Evolutionary conservation across 2,797 vertebrate genomes (phyloP).

Genomic region (Cossypha polioptera): DNA sequence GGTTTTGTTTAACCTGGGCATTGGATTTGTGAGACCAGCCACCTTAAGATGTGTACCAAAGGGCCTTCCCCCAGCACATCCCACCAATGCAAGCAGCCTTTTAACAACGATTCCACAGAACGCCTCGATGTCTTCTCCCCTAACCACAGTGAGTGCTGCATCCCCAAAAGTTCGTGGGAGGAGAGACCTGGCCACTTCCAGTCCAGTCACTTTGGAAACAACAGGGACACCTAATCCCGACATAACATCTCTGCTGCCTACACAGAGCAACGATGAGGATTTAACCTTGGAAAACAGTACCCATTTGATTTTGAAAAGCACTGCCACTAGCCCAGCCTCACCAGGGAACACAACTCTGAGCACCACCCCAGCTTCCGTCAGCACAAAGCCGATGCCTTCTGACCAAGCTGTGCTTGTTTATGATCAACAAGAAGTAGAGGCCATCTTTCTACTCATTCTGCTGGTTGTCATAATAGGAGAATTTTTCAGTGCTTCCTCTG

Average conservation of each 20-base stretch:
- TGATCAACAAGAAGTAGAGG: constrained; percentile 86
- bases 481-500: constrained; percentile 95
- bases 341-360: not conserved
- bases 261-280: not conserved
- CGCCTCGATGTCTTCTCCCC: not conserved
- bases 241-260: not conserved
- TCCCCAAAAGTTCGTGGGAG: constrained; percentile 39
- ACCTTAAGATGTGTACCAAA: constrained; percentile 83
- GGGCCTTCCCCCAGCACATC: constrained; percentile 59
- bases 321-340: not conserved
- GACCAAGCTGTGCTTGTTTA: constrained; percentile 77
- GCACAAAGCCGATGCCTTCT: constrained; percentile 51
- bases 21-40: constrained; percentile 91
- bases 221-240: not conserved
- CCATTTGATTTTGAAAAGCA: constrained; percentile 2
- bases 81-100: constrained; percentile 72
- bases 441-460: constrained; percentile 91
- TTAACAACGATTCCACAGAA: constrained; percentile 39
- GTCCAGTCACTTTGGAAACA: not conserved
- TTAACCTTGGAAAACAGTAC: constrained; percentile 18
- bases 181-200: constrained; percentile 48
- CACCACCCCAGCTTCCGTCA: not conserved
- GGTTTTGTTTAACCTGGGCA: constrained; percentile 93
- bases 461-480: constrained; percentile 94
- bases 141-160: not conserved